Evolutionary conservation across 2,888 invertebrate species (phyloP), one percentile per base, ranked within the genome.

Genomic region (Orthosia incerta): DNA sequence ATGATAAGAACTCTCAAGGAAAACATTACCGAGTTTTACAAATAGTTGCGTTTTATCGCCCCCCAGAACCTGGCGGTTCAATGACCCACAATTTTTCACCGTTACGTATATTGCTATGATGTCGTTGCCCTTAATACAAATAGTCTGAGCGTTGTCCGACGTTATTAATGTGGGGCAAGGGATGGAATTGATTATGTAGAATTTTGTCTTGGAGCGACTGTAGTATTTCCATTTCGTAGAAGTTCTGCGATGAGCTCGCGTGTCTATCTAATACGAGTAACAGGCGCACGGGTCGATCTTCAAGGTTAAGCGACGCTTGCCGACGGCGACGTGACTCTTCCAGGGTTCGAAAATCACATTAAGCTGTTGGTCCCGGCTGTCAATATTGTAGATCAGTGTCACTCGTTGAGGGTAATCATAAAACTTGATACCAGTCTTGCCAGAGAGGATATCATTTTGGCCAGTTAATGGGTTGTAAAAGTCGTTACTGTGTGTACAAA

Each of bases 31-130:
- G 83, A 70, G 67, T 70, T 51, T 62, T 71, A 66, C 79, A 67
- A 72, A 79, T 82, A 76, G 61, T 76, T 72, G 56, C 61, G 53
- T 72, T 76, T 82, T 79, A 79, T 82, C 62, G 82, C 68, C 63
- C 31, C 20, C 39, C 31, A 50, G 61, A 15, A 66, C 69, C 51
- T 48, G 45, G 51, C 61, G 61, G 68, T 79, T 56, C 71, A 64
- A 75, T 56, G 67, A 68, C 61, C 72, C 57, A 57, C 60, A 61
- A 82, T 76, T 79, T 82, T 74, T 82, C 69, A 79, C 39, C 20
- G 61, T 57, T 51, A 39, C 1, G 7, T 39, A 64, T 75, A 67
- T 79, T 71, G 75, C 51, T 65, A 70, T 68, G 31, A 82, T 73
- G 72, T 12, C 59, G 55, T 48, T 78, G 65, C 82, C 70, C 71